Conservation (phyloP, 2,888 invertebrate species). For the Ramazzottius varieornatus region DNA sequence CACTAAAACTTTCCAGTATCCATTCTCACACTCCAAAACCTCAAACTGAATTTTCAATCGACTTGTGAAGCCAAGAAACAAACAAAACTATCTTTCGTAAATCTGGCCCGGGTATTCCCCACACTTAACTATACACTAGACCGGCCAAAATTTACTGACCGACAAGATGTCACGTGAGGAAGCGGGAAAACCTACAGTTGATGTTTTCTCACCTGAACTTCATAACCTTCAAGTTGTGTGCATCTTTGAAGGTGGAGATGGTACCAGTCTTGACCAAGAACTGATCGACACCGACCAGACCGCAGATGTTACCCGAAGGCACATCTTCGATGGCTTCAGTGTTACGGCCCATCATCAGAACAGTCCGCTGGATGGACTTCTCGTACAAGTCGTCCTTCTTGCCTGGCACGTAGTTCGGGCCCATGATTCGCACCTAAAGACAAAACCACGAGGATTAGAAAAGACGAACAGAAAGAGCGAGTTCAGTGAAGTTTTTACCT, state of each 20-base stretch:
- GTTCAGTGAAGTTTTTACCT: too few relatives aligned
- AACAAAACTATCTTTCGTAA: too few relatives aligned
- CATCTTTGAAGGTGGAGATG: slow-evolving; percentile 91
- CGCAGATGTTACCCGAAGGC: slow-evolving; percentile 96
- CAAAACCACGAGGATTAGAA: too few relatives aligned
- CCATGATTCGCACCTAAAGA: slow-evolving; percentile 98
- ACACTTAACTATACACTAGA: too few relatives aligned
- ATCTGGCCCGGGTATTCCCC: too few relatives aligned
- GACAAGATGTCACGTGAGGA: too few relatives aligned
- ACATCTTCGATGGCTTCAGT: slow-evolving; percentile 98
- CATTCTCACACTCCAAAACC: too few relatives aligned
- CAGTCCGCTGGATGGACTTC: slow-evolving; percentile 92
- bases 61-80: too few relatives aligned
- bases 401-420: slow-evolving; percentile 86
- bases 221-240: slow-evolving; percentile 66
- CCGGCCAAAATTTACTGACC: too few relatives aligned
- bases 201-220: slow-evolving; percentile 6
- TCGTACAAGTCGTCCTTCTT: slow-evolving; percentile 97
- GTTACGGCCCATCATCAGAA: slow-evolving; percentile 99
- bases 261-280: slow-evolving; percentile 98
- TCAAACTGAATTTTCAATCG: too few relatives aligned
- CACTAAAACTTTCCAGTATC: too few relatives aligned
- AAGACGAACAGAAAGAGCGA: not conserved
- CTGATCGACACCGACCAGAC: slow-evolving; percentile 97
- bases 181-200: too few relatives aligned